Conservation (phyloP, 1,140 invertebrate species). For the Charaxes varanes region DNA sequence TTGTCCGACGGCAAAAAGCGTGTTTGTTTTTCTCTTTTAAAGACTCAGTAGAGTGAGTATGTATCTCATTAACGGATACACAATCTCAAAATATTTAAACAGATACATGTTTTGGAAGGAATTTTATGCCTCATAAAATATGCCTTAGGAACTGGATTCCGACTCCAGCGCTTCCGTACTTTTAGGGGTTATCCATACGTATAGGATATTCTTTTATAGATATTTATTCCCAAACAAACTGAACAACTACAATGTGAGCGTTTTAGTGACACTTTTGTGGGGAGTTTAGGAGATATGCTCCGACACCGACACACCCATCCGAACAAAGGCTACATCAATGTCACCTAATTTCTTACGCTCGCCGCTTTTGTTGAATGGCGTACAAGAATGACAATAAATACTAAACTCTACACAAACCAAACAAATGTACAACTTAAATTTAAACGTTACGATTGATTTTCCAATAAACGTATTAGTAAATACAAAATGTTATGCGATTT, state of each 20-base stretch:
- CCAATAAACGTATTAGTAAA: conserved; percentile 25
- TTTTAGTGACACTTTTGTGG: conserved; percentile 23
- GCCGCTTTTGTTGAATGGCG: conserved; percentile 45
- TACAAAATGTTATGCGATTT: background rate
- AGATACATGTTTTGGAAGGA: too few species aligned
- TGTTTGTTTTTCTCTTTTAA: too few species aligned
- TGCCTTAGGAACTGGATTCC: too few species aligned
- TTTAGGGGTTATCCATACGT: too few species aligned
- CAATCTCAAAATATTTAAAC: too few species aligned
- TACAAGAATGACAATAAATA: conserved; percentile 24
- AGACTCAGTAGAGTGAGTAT: too few species aligned
- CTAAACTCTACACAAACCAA: background rate
- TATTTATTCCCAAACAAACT: conserved; percentile 12
- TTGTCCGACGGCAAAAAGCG: too few species aligned
- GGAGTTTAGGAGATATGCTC: conserved; percentile 26
- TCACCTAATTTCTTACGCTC: conserved; percentile 60
- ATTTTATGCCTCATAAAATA: too few species aligned
- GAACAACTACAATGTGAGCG: conserved; percentile 2
- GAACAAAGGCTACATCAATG: conserved; percentile 49
- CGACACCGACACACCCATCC: conserved; percentile 39
- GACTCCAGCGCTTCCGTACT: too few species aligned
- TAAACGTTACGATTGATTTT: conserved; percentile 46
- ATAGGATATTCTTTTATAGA: too few species aligned
- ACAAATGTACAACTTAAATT: too few species aligned
- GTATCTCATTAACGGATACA: too few species aligned